Evolutionary conservation across 2,797 vertebrate genomes (phyloP).

Genomic region (Lagorchestes hirsutus): DNA sequence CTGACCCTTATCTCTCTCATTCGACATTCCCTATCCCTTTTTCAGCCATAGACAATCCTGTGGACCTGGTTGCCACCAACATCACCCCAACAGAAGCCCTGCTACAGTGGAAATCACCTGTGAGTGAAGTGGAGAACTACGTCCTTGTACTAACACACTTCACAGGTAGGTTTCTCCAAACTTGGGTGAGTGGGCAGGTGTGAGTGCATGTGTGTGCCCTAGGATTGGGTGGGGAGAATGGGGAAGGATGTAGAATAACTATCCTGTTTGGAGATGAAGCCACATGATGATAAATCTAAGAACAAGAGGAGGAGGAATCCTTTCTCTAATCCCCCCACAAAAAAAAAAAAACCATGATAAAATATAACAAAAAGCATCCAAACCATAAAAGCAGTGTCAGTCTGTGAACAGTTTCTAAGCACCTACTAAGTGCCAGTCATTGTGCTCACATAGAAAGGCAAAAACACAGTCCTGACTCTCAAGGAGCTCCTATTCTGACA

Average conservation of each 20-base stretch:
- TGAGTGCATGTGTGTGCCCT: not conserved
- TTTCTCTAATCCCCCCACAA: not conserved
- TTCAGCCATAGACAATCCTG: constrained; percentile 95
- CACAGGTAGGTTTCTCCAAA: constrained; percentile 85
- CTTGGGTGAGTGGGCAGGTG: not conserved
- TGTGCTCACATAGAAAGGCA: not conserved
- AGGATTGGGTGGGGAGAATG: not conserved
- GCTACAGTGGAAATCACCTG: constrained; percentile 92
- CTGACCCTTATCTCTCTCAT: constrained; percentile 23
- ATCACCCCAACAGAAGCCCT: constrained; percentile 94
- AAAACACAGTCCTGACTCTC: not conserved
- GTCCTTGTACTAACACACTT: constrained; percentile 91
- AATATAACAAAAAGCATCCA: not conserved
- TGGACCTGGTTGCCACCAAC: constrained; percentile 91
- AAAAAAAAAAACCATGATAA: not conserved
- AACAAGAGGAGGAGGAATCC: not conserved
- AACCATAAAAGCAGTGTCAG: not conserved
- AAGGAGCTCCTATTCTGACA: not conserved
- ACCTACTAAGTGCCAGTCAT: not conserved
- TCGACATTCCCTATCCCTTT: constrained; percentile 17
- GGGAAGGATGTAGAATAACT: not conserved
- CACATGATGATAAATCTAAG: not conserved
- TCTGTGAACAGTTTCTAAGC: not conserved
- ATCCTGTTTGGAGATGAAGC: not conserved
- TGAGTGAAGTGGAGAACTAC: constrained; percentile 93